A percentile compares a stretch with the other conserved stretches of the same genome.
Evolutionary conservation across 2,888 invertebrate genomes (phyloP).

Genomic region (Lasiommata megera): DNA sequence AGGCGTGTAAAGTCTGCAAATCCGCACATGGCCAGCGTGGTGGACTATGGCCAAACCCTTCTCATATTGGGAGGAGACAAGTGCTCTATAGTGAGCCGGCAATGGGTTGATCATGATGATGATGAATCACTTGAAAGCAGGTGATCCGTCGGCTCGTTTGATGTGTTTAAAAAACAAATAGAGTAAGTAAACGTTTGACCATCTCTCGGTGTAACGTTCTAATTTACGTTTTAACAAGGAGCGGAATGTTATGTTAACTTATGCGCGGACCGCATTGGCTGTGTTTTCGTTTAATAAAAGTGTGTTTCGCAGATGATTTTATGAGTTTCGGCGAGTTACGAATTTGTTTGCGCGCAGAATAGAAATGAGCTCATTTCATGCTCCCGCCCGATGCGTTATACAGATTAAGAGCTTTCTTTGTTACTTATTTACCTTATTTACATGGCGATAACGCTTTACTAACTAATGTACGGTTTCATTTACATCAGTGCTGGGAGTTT

Average conservation of each 20-base stretch:
- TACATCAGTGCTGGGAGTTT: constrained; percentile 21
- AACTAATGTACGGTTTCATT: constrained; percentile 29
- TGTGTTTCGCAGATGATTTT: constrained; percentile 66
- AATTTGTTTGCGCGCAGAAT: constrained; percentile 62
- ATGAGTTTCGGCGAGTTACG: constrained; percentile 64
- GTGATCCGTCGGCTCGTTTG: no score
- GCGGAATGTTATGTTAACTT: constrained; percentile 71
- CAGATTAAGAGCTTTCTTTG: constrained; percentile 45
- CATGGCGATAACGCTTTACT: constrained; percentile 34
- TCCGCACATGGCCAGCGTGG: no score
- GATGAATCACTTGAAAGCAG: no score
- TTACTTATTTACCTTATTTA: constrained; percentile 50
- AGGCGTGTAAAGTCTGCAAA: no score
- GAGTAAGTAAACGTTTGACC: no score
- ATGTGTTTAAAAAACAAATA: no score
- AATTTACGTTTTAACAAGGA: constrained; percentile 74
- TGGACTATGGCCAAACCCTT: no score
- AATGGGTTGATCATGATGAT: no score
- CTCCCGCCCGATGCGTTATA: constrained; percentile 42
- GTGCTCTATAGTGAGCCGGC: no score
- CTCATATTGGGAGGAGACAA: no score
- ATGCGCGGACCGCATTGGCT: constrained; percentile 62
- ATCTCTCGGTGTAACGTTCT: constrained; percentile 38
- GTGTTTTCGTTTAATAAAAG: constrained; percentile 72
- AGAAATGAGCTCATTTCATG: constrained; percentile 60